Conservation (phyloP, 2,113 vertebrate genomes). For the Leptodactylus fuscus region DNA sequence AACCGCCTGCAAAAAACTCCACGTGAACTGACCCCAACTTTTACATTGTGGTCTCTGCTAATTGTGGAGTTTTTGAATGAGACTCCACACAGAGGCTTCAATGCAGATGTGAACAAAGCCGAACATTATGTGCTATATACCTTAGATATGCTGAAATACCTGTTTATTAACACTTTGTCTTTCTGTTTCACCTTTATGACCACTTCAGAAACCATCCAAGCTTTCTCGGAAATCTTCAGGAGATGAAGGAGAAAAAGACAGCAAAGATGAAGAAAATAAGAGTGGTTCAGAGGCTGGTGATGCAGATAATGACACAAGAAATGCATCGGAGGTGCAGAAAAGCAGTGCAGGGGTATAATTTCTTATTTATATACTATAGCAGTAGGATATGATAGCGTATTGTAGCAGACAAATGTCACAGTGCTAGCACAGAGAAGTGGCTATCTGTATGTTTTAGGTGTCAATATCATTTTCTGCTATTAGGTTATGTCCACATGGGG, state of each 20-base stretch:
- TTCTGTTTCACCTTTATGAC: slow-evolving; percentile 25
- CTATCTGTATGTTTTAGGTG: not conserved
- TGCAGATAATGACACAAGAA: slow-evolving; percentile 87
- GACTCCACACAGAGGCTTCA: not conserved
- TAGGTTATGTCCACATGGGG: too few species aligned
- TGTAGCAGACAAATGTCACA: not conserved
- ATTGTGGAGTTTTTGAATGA: not conserved
- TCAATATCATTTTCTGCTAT: too few species aligned
- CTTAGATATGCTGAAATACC: not conserved
- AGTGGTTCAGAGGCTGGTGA: slow-evolving; percentile 90
- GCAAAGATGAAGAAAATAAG: slow-evolving; percentile 94
- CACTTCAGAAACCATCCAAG: slow-evolving; percentile 88
- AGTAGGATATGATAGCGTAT: not conserved
- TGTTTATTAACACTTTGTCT: not conserved
- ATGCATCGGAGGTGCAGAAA: slow-evolving; percentile 89
- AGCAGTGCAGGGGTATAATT: slow-evolving; percentile 83
- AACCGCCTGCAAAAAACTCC: too few species aligned
- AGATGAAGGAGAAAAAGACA: slow-evolving; percentile 91
- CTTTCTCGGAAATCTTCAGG: slow-evolving; percentile 90
- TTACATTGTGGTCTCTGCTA: too few species aligned
- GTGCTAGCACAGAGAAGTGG: not conserved
- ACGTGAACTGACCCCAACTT: too few species aligned
- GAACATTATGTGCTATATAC: not conserved
- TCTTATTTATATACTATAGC: not conserved
- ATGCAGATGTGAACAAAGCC: not conserved